Base-by-base conservation (phyloP, 2,797 vertebrate genomes). In the Toxotes lorentzi region DNA sequence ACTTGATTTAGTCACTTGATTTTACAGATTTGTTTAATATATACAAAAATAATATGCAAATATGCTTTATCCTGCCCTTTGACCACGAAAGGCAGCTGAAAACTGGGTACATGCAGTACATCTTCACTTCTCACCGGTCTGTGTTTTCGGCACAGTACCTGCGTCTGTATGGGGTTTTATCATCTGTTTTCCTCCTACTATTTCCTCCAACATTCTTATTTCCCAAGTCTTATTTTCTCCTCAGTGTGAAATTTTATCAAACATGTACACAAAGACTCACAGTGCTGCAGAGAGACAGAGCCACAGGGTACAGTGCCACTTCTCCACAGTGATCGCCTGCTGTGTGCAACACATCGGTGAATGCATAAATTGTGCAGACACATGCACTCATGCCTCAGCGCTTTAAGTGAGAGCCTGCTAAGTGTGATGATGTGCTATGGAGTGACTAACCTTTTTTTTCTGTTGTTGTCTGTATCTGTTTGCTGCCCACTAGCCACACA, bases 341-440 rank as follows among this genome's bases (percentile, higher is more conserved):
- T 63, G 27, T 62, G 51, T 70, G 13, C 54, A 73, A 82, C 72
- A 73, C 79, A 72, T 70, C 51, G 27, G 43, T 58, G 78, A 30
- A 53, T 66, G 62, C 71, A 79, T 35, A 83, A 82, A 76, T 81
- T 67, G 59, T 72, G 47, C 62, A 45, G 66, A 84, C 81, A 67
- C 69, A 62, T 69, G 69, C 27, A 64, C 68, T 78, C 72, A 59
- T 78, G 74, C 73, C 77, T 82, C 51, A 34, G 63, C 24, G 70
- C 74, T 63, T 65, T 14, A 79, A 82, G 73, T 62, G 73, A 81
- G 24, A 60, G 57, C 54, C 58, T 9, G 67, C 78, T 76, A 69
- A 78, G 79, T 41, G 5, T 64, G 47, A n/a, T 70, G 76, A 83
- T 76, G 76, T 84, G 79, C 61, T 24, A 35, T 70, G 47, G 23